A percentile compares a stretch with the other conserved stretches of the same genome.
Conservation (phyloP, 2,113 vertebrate species). For the Alaudala cheleensis region DNA sequence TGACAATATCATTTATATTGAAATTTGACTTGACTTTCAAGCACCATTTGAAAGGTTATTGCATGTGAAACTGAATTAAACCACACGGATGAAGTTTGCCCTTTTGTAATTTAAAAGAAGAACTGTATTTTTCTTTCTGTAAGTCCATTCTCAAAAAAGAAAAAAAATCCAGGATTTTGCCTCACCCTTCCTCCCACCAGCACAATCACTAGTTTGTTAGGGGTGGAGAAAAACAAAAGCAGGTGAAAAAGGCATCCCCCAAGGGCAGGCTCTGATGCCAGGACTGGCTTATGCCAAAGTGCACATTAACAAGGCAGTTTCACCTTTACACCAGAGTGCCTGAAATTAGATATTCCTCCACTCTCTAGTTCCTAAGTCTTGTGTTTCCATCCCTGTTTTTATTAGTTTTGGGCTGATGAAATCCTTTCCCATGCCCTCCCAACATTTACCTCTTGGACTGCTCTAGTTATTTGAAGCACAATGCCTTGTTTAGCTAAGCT, state of each 20-base stretch:
- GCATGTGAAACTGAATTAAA: conserved; percentile 52
- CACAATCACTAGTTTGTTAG: not conserved
- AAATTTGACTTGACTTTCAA: conserved; percentile 66
- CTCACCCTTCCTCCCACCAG: not conserved
- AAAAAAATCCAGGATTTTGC: not conserved
- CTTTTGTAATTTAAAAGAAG: not conserved
- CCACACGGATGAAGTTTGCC: not conserved
- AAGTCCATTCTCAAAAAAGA: not conserved
- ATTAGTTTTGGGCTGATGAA: conserved; percentile 19
- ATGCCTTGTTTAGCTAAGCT: not conserved
- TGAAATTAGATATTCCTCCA: not conserved
- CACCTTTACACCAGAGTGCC: not conserved
- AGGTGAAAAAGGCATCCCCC: not conserved
- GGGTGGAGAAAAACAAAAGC: not conserved
- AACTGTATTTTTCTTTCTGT: not conserved
- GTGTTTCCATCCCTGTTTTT: not conserved
- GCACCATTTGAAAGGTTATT: conserved; percentile 63
- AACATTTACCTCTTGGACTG: not conserved
- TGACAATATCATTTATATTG: conserved; percentile 45
- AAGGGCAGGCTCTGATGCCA: not conserved
- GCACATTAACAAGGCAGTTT: not conserved
- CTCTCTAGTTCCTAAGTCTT: not conserved
- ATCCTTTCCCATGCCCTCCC: not conserved
- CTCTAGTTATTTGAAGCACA: not conserved
- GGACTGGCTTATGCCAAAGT: not conserved